phyloP scores from a whole-genome alignment of 2,113 vertebrate genomes.

The Pseudolaguvia tuberculata region DNA sequence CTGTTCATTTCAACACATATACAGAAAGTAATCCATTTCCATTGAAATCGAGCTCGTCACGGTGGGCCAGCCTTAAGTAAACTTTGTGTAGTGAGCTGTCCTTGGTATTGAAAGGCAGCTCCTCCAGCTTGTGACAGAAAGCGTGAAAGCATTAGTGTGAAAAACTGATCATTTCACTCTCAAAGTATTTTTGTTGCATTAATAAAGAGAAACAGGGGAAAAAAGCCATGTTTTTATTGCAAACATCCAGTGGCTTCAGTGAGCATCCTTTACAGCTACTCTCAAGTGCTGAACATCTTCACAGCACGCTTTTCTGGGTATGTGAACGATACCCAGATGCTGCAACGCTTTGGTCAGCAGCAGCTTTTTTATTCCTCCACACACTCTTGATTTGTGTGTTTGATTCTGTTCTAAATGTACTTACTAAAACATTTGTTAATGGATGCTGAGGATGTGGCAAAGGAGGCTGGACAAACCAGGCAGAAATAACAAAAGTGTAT shows the following conservation, averaged over 20 bases:
- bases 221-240: slow-evolving; percentile 10
- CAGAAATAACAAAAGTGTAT: slow-evolving; percentile 36
- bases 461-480: slow-evolving; percentile 26
- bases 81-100: slow-evolving; percentile 31
- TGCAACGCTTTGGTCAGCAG: slow-evolving; percentile 38
- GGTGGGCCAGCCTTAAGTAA: neutral
- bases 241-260: neutral
- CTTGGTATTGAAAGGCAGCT: slow-evolving; percentile 44
- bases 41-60: neutral
- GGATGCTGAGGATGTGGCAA: neutral
- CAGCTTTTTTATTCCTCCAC: slow-evolving; percentile 54
- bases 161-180: slow-evolving; percentile 33
- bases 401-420: slow-evolving; percentile 42
- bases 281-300: slow-evolving; percentile 24
- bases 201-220: neutral
- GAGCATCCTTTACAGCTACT: neutral
- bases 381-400: slow-evolving; percentile 35
- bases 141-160: no score
- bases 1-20: neutral
- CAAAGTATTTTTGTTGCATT: slow-evolving; percentile 19
- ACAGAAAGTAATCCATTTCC: neutral
- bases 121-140: slow-evolving; percentile 12
- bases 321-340: slow-evolving; percentile 33
- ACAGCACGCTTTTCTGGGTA: slow-evolving; percentile 20
- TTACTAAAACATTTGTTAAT: slow-evolving; percentile 31